Evolutionary conservation across 2,888 invertebrate species (phyloP).

Genomic region (Priocnemis perturbator): DNA sequence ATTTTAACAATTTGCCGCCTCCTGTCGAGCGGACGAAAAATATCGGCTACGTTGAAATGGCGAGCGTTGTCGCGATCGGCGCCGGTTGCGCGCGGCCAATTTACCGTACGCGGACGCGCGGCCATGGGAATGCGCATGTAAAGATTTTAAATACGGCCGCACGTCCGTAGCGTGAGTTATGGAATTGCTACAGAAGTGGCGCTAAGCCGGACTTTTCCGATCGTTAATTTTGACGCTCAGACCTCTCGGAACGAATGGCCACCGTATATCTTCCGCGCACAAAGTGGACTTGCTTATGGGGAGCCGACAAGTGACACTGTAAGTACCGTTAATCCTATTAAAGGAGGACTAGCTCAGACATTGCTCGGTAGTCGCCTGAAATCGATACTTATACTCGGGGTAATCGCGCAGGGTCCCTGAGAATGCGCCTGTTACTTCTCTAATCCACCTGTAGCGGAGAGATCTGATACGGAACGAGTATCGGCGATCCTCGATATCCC

Average conservation of each 20-base stretch:
- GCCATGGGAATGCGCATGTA: slow-evolving; percentile 2
- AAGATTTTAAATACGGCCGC: neutral
- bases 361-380: slow-evolving; percentile 49
- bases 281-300: slow-evolving; percentile 34
- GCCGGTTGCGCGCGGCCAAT: too few species aligned
- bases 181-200: slow-evolving; percentile 38
- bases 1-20: neutral
- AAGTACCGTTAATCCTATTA: slow-evolving; percentile 56
- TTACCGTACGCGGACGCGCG: slow-evolving; percentile 6
- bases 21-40: neutral
- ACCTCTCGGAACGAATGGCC: slow-evolving; percentile 45
- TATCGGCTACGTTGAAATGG: neutral
- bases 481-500: slow-evolving; percentile 33
- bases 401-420: slow-evolving; percentile 42
- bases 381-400: slow-evolving; percentile 41
- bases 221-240: slow-evolving; percentile 53
- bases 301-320: slow-evolving; percentile 51
- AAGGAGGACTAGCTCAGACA: slow-evolving; percentile 52
- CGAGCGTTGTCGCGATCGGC: too few species aligned
- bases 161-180: slow-evolving; percentile 39
- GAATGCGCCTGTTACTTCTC: slow-evolving; percentile 48
- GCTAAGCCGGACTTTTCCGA: slow-evolving; percentile 46
- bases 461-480: slow-evolving; percentile 40
- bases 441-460: slow-evolving; percentile 48
- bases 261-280: slow-evolving; percentile 47